These are phyloP conservation scores for Ernsta delagoae DNA, from an alignment of 2,888 invertebrate species.

Conservation along the genomic window DNA sequence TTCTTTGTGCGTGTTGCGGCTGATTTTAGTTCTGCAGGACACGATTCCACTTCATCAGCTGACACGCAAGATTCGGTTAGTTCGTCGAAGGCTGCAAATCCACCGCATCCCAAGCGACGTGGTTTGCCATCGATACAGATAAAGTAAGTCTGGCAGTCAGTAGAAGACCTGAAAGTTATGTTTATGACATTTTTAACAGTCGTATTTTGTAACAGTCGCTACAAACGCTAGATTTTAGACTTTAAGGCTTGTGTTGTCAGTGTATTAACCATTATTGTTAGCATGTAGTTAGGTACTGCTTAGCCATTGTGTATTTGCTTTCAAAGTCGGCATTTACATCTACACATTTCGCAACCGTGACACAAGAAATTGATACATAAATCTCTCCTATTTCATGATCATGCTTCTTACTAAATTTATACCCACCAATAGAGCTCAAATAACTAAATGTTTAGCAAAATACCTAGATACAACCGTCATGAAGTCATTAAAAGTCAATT, in stretches of 20 bases:
- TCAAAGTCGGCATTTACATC: too few relatives aligned
- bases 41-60: slow-evolving; percentile 91
- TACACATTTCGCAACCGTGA: too few relatives aligned
- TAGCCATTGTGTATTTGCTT: too few relatives aligned
- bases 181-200: background rate
- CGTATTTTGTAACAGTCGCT: too few relatives aligned
- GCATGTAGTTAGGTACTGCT: too few relatives aligned
- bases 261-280: too few relatives aligned
- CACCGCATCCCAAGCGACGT: slow-evolving; percentile 90
- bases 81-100: slow-evolving; percentile 91
- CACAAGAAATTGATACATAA: too few relatives aligned
- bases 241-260: too few relatives aligned
- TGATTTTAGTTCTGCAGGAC: slow-evolving; percentile 77
- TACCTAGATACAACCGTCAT: background rate
- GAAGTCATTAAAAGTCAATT: slow-evolving; percentile 25
- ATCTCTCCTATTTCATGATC: background rate
- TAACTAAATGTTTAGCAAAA: background rate
- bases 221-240: background rate
- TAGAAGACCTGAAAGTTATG: slow-evolving; percentile 75
- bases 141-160: slow-evolving; percentile 91
- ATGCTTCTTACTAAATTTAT: background rate
- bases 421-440: background rate
- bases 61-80: slow-evolving; percentile 89
- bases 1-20: slow-evolving; percentile 61
- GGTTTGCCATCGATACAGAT: slow-evolving; percentile 91